phyloP scores from a whole-genome alignment of 2,888 invertebrate species.

The Drosophila neotestacea region DNA sequence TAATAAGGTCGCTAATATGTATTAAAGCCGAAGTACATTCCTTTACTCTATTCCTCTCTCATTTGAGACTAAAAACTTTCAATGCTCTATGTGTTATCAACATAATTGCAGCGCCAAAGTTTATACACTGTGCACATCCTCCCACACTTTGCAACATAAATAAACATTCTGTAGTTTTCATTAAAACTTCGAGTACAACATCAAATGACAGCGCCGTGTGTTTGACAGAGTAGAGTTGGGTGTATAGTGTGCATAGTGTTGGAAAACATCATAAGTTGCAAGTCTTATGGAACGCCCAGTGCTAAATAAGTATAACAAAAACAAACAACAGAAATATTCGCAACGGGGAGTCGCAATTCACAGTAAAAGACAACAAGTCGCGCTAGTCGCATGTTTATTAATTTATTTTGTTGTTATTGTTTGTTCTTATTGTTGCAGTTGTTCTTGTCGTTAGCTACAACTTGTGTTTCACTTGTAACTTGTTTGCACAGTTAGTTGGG shows the following conservation, averaged over 20 bases:
- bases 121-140: conserved; percentile 25
- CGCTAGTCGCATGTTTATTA: conserved; percentile 59
- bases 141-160: conserved; percentile 12
- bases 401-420: conserved; percentile 51
- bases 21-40: background rate
- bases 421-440: conserved; percentile 8
- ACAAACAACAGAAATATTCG: conserved; percentile 18
- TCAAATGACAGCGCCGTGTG: conserved; percentile 46
- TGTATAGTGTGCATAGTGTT: background rate
- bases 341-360: conserved; percentile 28
- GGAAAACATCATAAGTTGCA: conserved; percentile 21
- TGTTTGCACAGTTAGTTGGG: conserved; percentile 40
- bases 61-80: conserved; percentile 39
- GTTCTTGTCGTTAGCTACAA: conserved; percentile 23
- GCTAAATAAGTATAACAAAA: conserved; percentile 30
- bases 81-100: conserved; percentile 50
- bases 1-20: background rate
- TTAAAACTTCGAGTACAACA: conserved; percentile 68
- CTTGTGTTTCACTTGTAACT: conserved; percentile 53
- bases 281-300: conserved; percentile 39
- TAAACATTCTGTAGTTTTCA: conserved; percentile 55
- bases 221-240: conserved; percentile 2
- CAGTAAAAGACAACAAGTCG: conserved; percentile 62
- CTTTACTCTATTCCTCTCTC: too few species aligned
- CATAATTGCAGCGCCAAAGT: conserved; percentile 59